Base-by-base conservation (phyloP, 2,797 vertebrate species). In the Gallirallus australis region DNA sequence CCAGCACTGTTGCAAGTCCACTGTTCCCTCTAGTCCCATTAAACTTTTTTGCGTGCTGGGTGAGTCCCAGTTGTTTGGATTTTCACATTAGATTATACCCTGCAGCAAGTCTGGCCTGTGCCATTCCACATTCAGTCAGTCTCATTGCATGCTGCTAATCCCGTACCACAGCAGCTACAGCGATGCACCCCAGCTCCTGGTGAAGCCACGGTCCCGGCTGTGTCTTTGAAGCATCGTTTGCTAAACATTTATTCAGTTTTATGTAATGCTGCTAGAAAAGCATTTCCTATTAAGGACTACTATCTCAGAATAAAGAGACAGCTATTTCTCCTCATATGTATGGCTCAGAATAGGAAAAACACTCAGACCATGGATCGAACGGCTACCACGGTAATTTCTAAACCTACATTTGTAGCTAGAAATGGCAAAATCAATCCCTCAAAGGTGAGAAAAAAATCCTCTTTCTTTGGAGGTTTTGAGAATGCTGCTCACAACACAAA, bases 61-160 rank as follows among this genome's bases (percentile, higher is more conserved):
- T 8, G 17, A 93, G 72, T 89, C 88, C 68, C 81, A 71, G 57
- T 73, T 88, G 45, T 89, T 90, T 92, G 86, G 90, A 95, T 95
- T 95, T 94, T 70, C 95, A 84, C 75, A 64, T 90, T 78, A 94
- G 53, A 75, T 80, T 80, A 69, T 57, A 42, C 33, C 18, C 33
- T 82, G 48, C 68, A 78, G 30, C 56, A 91, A 59, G 56, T 59
- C 64, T 65, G 78, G 77, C 35, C 81, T 90, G 78, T 17, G 45
- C 75, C 93, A 23, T 77, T 90, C 82, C 87, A 54, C 57, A 23
- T 68, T 57, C 53, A 82, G 52, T 23, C 56, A 52, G 47, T 59
- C 65, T 63, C 8, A 3, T 60, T 73, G 82, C 63, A 71, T 66
- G 47, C 60, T 59, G 63, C 86, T 77, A 75, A 90, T 50, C 11